A percentile compares a stretch with the other conserved stretches of the same genome.
Conservation (phyloP, 2,888 invertebrate species). For the Xestia xanthographa region DNA sequence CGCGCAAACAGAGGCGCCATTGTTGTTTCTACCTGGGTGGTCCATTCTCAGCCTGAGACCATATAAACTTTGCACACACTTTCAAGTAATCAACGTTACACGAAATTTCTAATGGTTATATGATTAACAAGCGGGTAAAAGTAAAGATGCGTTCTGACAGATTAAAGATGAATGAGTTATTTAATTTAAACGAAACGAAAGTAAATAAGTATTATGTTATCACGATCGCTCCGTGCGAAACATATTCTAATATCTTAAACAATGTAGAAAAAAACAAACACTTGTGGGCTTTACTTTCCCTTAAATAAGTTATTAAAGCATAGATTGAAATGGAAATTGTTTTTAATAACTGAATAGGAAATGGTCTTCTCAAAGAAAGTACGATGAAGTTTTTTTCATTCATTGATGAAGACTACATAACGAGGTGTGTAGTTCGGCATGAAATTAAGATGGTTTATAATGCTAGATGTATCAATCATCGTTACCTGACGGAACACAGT, state of each 20-base stretch:
- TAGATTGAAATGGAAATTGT: constrained; percentile 24
- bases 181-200: constrained; percentile 76
- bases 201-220: constrained; percentile 64
- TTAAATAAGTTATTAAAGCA: constrained; percentile 41
- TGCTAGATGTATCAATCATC: constrained; percentile 58
- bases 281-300: constrained; percentile 71
- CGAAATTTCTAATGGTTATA: constrained; percentile 67
- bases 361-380: constrained; percentile 21
- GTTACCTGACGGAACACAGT: constrained; percentile 38
- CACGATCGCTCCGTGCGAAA: constrained; percentile 75
- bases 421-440: constrained; percentile 28
- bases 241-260: constrained; percentile 65
- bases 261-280: constrained; percentile 69
- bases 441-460: constrained; percentile 39
- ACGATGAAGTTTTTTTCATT: constrained; percentile 17
- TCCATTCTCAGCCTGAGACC: constrained; percentile 31
- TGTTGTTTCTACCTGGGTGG: constrained; percentile 41
- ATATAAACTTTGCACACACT: constrained; percentile 50
- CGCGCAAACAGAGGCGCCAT: constrained; percentile 21
- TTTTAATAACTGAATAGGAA: constrained; percentile 1
- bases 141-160: constrained; percentile 63
- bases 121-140: constrained; percentile 67
- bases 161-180: constrained; percentile 76
- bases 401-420: constrained; percentile 11
- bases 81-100: constrained; percentile 62